Evolutionary conservation across 2,113 vertebrate genomes (phyloP), one percentile per base, ranked within the genome.

Genomic region (Emydura subglobosa): DNA sequence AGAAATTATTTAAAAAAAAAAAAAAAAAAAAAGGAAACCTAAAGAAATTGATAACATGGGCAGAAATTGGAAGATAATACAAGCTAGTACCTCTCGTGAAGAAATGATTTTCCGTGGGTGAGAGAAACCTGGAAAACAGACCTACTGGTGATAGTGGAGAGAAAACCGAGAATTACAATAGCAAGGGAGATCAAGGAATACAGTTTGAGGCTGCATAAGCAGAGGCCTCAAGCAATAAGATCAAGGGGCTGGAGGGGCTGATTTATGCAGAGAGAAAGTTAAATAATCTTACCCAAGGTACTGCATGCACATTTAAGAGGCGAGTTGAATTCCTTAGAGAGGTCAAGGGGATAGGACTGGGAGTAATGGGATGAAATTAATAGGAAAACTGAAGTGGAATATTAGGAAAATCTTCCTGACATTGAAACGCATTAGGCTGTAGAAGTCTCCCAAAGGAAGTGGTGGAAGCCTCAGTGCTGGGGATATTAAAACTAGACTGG

Each of bases 41-140:
- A n/a, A 8, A 80, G 93, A 93, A 94, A n/a, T 78, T 78, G 74
- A 24, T 42, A 44, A 29, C 12, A 6, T 19, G n/a, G 88, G 55
- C 29, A 39, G 79, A 50, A 87, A 65, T 47, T 92, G 91, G 91
- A 81, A 97, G 94, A 97, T 91, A 95, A 96, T 96, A 96, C 96
- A 96, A 93, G 53, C 44, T 84, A 95, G 95, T 95, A 59, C 85
- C 29, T 95, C 87, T 94, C 89, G 95, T 89, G 94, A 94, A 74
- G 81, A 31, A 92, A 80, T 95, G 92, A 57, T 88, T 94, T 92
- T 91, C 72, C 1, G 84, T 88, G 94, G 89, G 85, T 93, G 95
- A 82, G 65, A 68, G 59, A 93, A 95, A 91, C 0, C 0, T 1
- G 2, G 80, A 34, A 59, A 91, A 17, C 10, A 3, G 76, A 95